Conservation (phyloP, 2,113 vertebrate species). For the Ailurus styani region DNA sequence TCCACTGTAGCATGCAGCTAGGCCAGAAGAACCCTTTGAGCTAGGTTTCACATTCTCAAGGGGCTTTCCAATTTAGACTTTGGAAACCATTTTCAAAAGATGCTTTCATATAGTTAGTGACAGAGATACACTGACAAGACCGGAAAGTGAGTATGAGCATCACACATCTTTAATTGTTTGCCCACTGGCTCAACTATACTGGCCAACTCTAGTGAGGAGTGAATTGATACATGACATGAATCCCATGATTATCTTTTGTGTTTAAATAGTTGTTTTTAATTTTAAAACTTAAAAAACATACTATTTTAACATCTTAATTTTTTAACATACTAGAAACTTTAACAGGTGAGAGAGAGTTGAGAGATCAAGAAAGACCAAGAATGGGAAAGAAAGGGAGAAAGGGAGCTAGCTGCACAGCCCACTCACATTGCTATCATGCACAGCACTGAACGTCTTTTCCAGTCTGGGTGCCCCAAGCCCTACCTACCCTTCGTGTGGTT, state of each 20-base stretch:
- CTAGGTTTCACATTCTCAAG: neutral
- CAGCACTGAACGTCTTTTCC: neutral
- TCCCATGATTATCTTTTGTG: neutral
- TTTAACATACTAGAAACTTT: neutral
- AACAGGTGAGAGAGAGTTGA: neutral
- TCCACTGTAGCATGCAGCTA: neutral
- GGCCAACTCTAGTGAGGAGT: neutral
- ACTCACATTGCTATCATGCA: neutral
- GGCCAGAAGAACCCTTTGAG: neutral
- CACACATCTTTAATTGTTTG: neutral
- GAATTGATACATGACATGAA: neutral
- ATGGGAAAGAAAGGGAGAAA: neutral
- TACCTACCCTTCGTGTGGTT: neutral
- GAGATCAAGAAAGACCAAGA: neutral
- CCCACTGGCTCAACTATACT: neutral
- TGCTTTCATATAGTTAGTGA: neutral
- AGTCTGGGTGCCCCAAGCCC: neutral
- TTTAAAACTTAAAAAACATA: neutral
- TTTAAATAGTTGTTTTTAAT: neutral
- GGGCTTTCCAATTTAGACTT: neutral
- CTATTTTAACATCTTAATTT: neutral
- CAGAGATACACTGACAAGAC: neutral
- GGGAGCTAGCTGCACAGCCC: fast-evolving
- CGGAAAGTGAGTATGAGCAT: neutral
- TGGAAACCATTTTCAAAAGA: neutral